A percentile compares a stretch with the other conserved stretches of the same genome.
Evolutionary conservation across 2,797 vertebrate genomes (phyloP).

Genomic region (Chaenodraco wilsoni): DNA sequence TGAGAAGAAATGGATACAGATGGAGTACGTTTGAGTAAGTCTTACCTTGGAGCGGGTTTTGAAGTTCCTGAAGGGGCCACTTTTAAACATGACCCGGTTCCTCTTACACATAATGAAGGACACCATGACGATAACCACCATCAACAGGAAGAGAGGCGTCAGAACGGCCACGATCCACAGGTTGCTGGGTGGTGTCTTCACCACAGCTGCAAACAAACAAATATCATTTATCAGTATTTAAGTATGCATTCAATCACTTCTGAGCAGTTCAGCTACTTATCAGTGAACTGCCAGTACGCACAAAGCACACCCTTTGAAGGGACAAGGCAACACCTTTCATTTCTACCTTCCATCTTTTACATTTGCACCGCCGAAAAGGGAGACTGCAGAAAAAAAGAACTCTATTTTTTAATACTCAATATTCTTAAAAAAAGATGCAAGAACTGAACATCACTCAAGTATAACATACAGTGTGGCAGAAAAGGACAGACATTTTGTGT

Average conservation of each 20-base stretch:
- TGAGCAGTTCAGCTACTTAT: not conserved
- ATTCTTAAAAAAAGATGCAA: not conserved
- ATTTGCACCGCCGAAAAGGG: not conserved
- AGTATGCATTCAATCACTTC: conserved; percentile 23
- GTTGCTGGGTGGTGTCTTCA: conserved; percentile 94
- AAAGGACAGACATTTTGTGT: not conserved
- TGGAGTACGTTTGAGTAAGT: not conserved
- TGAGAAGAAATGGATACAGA: not conserved
- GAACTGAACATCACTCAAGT: not conserved
- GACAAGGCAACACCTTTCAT: not conserved
- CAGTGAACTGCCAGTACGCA: not conserved
- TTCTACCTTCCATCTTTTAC: not conserved
- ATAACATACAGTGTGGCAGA: not conserved
- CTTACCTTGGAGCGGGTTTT: conserved; percentile 93
- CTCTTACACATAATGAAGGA: conserved; percentile 93
- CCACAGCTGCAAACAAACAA: conserved; percentile 85
- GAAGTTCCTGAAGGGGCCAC: conserved; percentile 91
- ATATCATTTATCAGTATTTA: not conserved
- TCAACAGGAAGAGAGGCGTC: conserved; percentile 91
- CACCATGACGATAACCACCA: conserved; percentile 94
- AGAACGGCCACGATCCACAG: conserved; percentile 96
- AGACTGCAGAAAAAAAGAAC: not conserved
- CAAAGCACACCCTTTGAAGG: not conserved
- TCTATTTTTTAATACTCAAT: not conserved
- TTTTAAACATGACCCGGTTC: conserved; percentile 96